Evolutionary conservation across 1,140 invertebrate species (phyloP).

Genomic region (Berghia stephanieae): DNA sequence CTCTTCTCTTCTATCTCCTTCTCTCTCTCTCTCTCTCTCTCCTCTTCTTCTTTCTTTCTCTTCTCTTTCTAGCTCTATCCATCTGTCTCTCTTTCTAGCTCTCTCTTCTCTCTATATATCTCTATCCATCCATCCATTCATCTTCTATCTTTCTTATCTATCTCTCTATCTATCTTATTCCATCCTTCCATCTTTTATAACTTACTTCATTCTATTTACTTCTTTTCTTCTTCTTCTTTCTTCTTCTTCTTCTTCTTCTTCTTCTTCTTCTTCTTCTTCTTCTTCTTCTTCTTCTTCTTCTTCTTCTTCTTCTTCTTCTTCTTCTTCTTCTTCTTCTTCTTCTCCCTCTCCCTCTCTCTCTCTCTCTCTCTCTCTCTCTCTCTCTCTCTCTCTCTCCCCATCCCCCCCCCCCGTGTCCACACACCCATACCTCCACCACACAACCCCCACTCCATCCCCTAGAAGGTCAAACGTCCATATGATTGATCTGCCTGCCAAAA

Average conservation of each 20-base stretch:
- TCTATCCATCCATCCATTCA: too few species aligned
- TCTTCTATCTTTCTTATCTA: not conserved
- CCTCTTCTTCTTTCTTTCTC: too few species aligned
- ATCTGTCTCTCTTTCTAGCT: too few species aligned
- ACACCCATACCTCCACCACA: not conserved
- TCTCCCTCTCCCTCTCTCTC: slow-evolving; percentile 7
- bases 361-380: not conserved
- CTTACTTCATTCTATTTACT: not conserved
- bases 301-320: not conserved
- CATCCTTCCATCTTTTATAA: not conserved
- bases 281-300: slow-evolving; percentile 1
- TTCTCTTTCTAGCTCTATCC: too few species aligned
- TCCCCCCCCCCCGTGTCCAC: not conserved
- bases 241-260: not conserved
- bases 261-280: not conserved
- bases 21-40: not conserved
- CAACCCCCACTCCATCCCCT: too few species aligned
- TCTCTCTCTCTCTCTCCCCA: not conserved
- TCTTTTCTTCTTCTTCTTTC: not conserved
- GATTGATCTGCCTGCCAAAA: too few species aligned
- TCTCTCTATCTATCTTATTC: not conserved
- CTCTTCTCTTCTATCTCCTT: not conserved
- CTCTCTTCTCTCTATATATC: too few species aligned
- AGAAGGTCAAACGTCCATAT: too few species aligned
- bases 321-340: not conserved